Percentiles rank a stretch among this genome's conserved stretches.
phyloP scores from a whole-genome alignment of 2,113 vertebrate species.

The Arizona elegans region DNA sequence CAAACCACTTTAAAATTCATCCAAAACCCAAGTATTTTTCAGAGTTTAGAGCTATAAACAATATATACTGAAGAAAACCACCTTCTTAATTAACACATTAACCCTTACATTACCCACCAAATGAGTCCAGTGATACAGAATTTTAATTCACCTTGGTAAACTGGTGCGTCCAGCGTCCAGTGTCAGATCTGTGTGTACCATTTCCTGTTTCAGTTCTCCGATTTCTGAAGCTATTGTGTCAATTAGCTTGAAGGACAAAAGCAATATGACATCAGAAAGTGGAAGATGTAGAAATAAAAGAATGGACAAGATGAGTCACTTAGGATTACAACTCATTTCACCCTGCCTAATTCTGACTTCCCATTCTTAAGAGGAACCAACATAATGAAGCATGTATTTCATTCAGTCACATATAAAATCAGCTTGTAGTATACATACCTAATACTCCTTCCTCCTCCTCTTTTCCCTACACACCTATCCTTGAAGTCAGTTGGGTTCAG shows the following conservation, averaged over 20 bases:
- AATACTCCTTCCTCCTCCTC: neutral
- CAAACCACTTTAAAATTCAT: neutral
- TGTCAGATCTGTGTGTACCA: slow-evolving; percentile 79
- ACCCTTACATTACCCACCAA: fast-evolving
- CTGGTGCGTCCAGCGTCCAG: slow-evolving; percentile 64
- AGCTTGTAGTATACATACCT: neutral
- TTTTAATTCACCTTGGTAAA: slow-evolving; percentile 69
- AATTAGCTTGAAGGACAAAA: slow-evolving; percentile 83
- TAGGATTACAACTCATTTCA: slow-evolving; percentile 45
- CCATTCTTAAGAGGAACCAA: slow-evolving; percentile 8
- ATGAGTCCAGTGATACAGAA: slow-evolving; percentile 14
- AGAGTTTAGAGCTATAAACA: neutral
- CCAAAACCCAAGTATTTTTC: neutral
- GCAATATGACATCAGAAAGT: slow-evolving; percentile 67
- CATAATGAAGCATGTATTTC: neutral
- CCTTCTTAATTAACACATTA: neutral
- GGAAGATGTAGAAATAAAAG: slow-evolving; percentile 57
- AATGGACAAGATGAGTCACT: slow-evolving; percentile 49
- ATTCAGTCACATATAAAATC: neutral
- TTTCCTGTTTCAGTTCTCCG: slow-evolving; percentile 89
- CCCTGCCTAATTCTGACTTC: slow-evolving; percentile 59
- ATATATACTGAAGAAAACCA: neutral
- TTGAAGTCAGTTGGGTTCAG: neutral
- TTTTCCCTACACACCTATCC: neutral
- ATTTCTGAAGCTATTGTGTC: slow-evolving; percentile 90